phyloP scores from a whole-genome alignment of 2,888 invertebrate species.

The Therioaphis trifolii region DNA sequence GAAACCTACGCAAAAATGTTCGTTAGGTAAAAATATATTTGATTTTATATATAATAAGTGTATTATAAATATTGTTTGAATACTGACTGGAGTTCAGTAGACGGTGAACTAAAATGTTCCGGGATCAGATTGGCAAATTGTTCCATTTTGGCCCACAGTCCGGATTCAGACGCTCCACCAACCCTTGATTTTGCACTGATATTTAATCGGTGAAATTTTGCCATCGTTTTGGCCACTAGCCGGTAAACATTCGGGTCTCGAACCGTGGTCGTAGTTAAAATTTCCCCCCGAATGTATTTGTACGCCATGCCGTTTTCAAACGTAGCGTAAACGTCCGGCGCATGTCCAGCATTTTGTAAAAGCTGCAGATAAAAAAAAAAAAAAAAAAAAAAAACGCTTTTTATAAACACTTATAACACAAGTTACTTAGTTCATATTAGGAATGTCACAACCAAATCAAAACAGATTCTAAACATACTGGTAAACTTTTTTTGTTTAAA shows the following conservation, averaged over 20 bases:
- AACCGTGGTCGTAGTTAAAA: constrained; percentile 77
- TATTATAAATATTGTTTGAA: too few relatives aligned
- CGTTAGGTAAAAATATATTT: too few relatives aligned
- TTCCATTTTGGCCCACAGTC: constrained; percentile 82
- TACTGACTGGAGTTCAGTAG: constrained; percentile 78
- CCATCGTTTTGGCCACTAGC: constrained; percentile 85
- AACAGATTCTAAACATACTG: too few relatives aligned
- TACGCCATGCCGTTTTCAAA: constrained; percentile 95
- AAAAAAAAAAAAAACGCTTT: too few relatives aligned
- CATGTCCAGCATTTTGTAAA: constrained; percentile 80
- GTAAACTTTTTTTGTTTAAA: too few relatives aligned
- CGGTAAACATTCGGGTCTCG: constrained; percentile 76
- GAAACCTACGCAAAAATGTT: constrained; percentile 72
- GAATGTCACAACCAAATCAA: too few relatives aligned
- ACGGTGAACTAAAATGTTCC: constrained; percentile 75
- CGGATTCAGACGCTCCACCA: constrained; percentile 70
- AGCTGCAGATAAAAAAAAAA: constrained; percentile 68
- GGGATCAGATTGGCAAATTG: constrained; percentile 82
- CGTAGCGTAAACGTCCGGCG: constrained; percentile 87
- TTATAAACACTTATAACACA: too few relatives aligned
- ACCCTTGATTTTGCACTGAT: constrained; percentile 63
- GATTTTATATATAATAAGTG: too few relatives aligned
- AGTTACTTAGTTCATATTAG: too few relatives aligned
- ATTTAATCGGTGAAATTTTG: constrained; percentile 80
- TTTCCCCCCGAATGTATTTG: constrained; percentile 85